These are phyloP conservation scores for Frankliniella fusca DNA, from an alignment of 2,888 invertebrate genomes.

Conservation along the genomic window DNA sequence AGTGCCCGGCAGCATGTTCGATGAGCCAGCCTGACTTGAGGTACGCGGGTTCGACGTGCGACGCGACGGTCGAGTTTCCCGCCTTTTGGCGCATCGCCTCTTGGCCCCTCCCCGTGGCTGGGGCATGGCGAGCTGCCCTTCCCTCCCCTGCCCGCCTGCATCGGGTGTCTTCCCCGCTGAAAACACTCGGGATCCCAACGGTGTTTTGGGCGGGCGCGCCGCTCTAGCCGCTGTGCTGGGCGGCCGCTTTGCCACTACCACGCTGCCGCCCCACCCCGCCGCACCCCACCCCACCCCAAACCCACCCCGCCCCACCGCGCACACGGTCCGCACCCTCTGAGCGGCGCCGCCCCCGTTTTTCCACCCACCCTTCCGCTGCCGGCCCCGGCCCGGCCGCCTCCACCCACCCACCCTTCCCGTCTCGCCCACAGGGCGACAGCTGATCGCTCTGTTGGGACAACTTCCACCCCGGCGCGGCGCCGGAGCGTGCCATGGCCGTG, in stretches of 20 bases:
- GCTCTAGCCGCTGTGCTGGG: neutral
- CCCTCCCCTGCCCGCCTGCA: too few relatives aligned
- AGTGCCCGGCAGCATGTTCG: constrained; percentile 4
- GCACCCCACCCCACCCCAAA: too few relatives aligned
- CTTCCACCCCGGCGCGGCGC: neutral
- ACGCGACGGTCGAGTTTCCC: neutral
- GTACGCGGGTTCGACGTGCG: neutral
- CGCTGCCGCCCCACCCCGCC: neutral
- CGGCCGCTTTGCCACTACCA: neutral
- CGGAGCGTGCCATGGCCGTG: neutral
- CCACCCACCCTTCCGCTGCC: neutral
- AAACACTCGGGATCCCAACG: too few relatives aligned
- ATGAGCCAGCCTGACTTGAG: neutral
- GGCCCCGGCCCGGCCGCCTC: neutral
- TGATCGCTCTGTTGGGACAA: too few relatives aligned
- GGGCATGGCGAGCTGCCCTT: too few relatives aligned
- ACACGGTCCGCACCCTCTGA: too few relatives aligned
- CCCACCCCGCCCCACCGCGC: neutral
- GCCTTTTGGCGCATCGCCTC: neutral
- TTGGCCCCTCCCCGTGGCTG: neutral
- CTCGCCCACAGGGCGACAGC: neutral
- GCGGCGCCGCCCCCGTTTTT: neutral
- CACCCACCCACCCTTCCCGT: neutral
- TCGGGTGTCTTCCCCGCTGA: too few relatives aligned
- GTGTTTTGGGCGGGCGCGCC: too few relatives aligned